Conservation (phyloP, 2,888 invertebrate genomes). For the Habroteleia sp. region DNA sequence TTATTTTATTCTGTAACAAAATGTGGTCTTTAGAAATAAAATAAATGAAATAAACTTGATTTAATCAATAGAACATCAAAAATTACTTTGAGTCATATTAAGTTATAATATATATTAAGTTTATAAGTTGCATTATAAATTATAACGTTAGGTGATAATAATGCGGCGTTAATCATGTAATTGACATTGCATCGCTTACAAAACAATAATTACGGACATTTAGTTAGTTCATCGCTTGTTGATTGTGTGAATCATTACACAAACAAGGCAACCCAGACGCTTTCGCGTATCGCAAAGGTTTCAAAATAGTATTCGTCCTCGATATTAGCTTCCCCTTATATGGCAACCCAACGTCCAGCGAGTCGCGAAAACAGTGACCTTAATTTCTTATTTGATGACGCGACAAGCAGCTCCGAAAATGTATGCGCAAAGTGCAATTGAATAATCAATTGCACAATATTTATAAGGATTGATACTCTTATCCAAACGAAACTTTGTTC, state of each 20-base stretch:
- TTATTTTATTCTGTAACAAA: too few species aligned
- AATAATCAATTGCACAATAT: constrained; percentile 49
- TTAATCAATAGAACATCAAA: too few species aligned
- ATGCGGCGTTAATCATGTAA: constrained; percentile 34
- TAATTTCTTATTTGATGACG: constrained; percentile 63
- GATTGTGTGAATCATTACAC: constrained; percentile 63
- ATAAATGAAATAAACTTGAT: too few species aligned
- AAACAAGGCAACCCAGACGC: constrained; percentile 60
- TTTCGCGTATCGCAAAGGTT: constrained; percentile 61
- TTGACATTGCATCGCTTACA: constrained; percentile 30
- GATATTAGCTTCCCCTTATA: constrained; percentile 63
- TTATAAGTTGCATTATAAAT: too few species aligned
- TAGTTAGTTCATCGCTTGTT: constrained; percentile 26
- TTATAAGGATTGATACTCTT: constrained; percentile 7
- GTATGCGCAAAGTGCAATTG: constrained; percentile 44
- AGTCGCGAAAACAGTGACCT: constrained; percentile 62
- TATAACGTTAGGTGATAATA: too few species aligned
- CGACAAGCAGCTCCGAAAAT: constrained; percentile 49
- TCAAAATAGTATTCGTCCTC: constrained; percentile 65
- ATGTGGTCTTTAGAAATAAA: too few species aligned
- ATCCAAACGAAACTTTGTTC: neutral
- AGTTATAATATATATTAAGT: too few species aligned
- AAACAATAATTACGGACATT: constrained; percentile 52
- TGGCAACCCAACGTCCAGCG: constrained; percentile 53
- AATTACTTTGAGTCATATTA: too few species aligned